Evolutionary conservation across 2,888 invertebrate species (phyloP).

Genomic region (Apodemia hepburni): DNA sequence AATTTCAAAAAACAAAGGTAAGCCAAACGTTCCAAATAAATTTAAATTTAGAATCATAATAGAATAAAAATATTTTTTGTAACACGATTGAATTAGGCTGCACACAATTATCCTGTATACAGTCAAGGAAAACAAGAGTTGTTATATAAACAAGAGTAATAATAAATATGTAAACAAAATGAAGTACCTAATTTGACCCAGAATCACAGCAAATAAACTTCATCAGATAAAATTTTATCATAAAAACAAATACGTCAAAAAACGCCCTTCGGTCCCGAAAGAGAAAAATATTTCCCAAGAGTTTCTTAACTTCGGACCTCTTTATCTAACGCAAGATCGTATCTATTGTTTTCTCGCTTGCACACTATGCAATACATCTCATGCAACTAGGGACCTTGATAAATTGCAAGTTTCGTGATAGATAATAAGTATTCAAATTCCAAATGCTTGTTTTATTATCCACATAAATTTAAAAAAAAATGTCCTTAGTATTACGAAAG

Average conservation of each 20-base stretch:
- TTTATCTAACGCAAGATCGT: constrained; percentile 64
- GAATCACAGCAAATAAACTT: constrained; percentile 52
- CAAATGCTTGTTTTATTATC: constrained; percentile 45
- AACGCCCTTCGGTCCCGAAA: constrained; percentile 73
- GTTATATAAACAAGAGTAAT: neutral
- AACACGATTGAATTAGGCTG: neutral
- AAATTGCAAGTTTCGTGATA: constrained; percentile 78
- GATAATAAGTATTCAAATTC: constrained; percentile 75
- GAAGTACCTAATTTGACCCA: constrained; percentile 44
- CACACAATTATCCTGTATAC: constrained; percentile 11
- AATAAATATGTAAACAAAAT: constrained; percentile 19
- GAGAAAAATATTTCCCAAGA: constrained; percentile 78
- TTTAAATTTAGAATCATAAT: too few relatives aligned
- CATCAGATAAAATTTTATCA: constrained; percentile 42
- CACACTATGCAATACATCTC: constrained; percentile 75
- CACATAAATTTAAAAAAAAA: constrained; percentile 30
- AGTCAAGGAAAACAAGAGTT: constrained; percentile 20
- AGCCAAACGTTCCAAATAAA: too few relatives aligned
- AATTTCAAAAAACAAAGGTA: too few relatives aligned
- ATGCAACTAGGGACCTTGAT: constrained; percentile 77
- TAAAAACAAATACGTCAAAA: constrained; percentile 61
- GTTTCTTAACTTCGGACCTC: constrained; percentile 70
- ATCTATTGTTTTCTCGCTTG: constrained; percentile 53
- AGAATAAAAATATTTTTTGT: too few relatives aligned
- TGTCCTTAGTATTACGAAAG: constrained; percentile 31